Evolutionary conservation across 2,797 vertebrate genomes (phyloP), one percentile per base, ranked within the genome.

Genomic region (Erithacus rubecula): DNA sequence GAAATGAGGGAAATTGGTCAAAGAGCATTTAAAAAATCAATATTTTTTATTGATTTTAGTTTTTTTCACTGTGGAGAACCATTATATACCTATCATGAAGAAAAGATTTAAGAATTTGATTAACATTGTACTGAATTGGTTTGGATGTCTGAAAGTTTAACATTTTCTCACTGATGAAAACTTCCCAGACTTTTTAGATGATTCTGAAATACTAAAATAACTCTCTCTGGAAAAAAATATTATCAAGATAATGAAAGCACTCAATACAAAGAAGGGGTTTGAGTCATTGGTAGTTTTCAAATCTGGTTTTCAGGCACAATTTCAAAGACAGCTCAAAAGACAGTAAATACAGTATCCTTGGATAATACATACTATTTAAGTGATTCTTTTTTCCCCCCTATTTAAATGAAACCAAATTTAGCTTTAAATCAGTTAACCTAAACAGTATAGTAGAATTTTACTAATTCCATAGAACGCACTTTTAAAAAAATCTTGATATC

Each of bases 1-100:
- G 9, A 86, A 84, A 92, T 62, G 11, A 79, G 36, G 65, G 15
- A 64, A 87, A 69, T 23, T 65, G 12, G 26, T 78, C 14, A 21
- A 87, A 89, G 11, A 71, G 0, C 23, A 67, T 62, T 89, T 52
- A 4, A 71, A 86, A 76, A 79, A 37, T 53, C 19, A 39, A 15
- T 82, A 68, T 55, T 89, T 75, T 52, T 76, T 43, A 71, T 64
- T 78, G 13, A 60, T 87, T 92, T 78, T 91, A 56, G 10, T 71
- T 81, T 94, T 71, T 11, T 65, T 63, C 30, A 20, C 18, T 39
- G 11, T 39, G 26, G 7, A 92, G 51, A 87, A 30, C 12, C 6
- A 36, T 56, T 72, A 46, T 7, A 22, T n/a, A 55, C 5, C 10
- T 71, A 43, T 47, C 6, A 70, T 21, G 56, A 55, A 55, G 18